A percentile compares a stretch with the other conserved stretches of the same genome.
Conservation (phyloP, 2,888 invertebrate genomes). For the Tipula vernalis region DNA sequence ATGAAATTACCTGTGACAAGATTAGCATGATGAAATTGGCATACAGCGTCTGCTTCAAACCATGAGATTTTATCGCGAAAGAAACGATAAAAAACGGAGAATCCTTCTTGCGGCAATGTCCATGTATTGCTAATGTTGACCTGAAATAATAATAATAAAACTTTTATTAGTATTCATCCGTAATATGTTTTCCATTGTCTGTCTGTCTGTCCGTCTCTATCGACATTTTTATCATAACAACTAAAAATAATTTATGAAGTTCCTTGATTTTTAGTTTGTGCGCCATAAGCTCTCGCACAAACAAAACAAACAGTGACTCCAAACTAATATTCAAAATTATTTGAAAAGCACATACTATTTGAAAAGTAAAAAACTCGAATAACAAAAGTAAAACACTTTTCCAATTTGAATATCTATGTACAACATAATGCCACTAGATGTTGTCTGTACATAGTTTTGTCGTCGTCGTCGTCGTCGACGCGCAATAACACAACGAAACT, state of each 20-base stretch:
- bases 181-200: too few relatives aligned
- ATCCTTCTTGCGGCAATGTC: constrained; percentile 69
- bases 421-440: not conserved
- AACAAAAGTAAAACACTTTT: not conserved
- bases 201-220: too few relatives aligned
- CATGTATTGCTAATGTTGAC: constrained; percentile 73
- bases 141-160: constrained; percentile 35
- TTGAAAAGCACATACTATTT: not conserved
- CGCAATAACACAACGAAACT: not conserved
- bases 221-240: too few relatives aligned
- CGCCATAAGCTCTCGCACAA: not conserved
- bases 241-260: too few relatives aligned
- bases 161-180: not conserved
- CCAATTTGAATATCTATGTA: not conserved
- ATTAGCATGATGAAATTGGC: constrained; percentile 71
- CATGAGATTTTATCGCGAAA: constrained; percentile 73
- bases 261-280: too few relatives aligned
- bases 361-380: too few relatives aligned
- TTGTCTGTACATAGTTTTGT: not conserved
- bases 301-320: not conserved
- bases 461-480: not conserved
- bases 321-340: not conserved
- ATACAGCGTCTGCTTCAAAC: constrained; percentile 74
- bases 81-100: constrained; percentile 71
- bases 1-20: constrained; percentile 53